Conservation (phyloP, 2,888 invertebrate genomes). For the Latheticus oryzae region DNA sequence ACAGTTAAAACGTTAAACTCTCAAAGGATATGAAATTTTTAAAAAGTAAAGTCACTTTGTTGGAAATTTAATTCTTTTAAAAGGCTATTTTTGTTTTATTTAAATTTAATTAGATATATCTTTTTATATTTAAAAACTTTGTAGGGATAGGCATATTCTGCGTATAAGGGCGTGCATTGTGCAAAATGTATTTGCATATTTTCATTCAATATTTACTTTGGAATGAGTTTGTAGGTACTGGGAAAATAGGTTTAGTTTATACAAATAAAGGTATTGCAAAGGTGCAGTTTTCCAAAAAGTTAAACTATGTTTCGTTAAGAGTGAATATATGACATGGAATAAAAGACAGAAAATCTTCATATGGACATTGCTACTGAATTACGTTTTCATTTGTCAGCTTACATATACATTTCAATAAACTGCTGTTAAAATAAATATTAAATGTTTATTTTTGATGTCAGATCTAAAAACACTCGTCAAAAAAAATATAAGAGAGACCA, state of each 20-base stretch:
- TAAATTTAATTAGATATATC: conserved; percentile 46
- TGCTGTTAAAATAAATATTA: no score
- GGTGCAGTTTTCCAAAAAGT: conserved; percentile 33
- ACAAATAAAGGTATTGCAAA: conserved; percentile 35
- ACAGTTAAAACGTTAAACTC: conserved; percentile 34
- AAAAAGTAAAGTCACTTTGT: conserved; percentile 42
- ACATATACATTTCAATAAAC: no score
- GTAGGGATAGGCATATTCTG: conserved; percentile 31
- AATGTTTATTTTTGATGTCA: no score
- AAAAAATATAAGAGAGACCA: no score
- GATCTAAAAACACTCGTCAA: no score
- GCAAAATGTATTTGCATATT: conserved; percentile 41
- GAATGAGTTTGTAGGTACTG: conserved; percentile 35
- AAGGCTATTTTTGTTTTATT: conserved; percentile 44
- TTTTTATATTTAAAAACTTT: conserved; percentile 15
- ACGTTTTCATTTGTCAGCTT: no score
- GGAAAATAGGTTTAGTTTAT: conserved; percentile 30
- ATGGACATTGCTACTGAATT: no score
- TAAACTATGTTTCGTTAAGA: no score
- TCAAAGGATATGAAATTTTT: conserved; percentile 42
- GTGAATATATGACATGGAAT: no score
- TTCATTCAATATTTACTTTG: conserved; percentile 44
- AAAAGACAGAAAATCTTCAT: no score
- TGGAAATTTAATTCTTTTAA: conserved; percentile 46
- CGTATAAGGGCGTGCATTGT: conserved; percentile 33